These are phyloP conservation scores for Pangasianodon gigas DNA, from an alignment of 2,113 vertebrate genomes.

Conservation along the genomic window DNA sequence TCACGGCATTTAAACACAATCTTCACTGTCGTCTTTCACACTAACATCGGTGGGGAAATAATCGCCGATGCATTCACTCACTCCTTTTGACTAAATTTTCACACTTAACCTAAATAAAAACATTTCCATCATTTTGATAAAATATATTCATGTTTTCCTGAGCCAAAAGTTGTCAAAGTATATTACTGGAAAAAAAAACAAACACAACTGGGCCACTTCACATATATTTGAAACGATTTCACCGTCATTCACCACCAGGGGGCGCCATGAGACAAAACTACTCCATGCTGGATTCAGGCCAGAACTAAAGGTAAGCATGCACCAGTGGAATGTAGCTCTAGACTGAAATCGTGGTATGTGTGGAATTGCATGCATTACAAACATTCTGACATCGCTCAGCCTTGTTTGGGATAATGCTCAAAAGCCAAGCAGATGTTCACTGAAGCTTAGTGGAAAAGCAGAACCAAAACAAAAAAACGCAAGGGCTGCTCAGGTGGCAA, in stretches of 20 bases:
- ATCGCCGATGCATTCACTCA: no score
- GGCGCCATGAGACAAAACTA: constrained; percentile 2
- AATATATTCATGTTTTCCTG: no score
- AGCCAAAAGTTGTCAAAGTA: background rate
- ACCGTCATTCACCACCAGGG: constrained; percentile 30
- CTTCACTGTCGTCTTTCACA: no score
- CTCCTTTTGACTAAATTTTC: no score
- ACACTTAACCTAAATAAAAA: no score
- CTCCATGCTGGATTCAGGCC: background rate
- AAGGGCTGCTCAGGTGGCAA: background rate
- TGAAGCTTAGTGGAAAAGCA: background rate
- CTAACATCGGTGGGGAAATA: no score
- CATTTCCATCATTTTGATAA: no score
- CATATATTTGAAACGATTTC: background rate
- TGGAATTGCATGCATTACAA: background rate
- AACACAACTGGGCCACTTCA: background rate
- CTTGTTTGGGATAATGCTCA: background rate
- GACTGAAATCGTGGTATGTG: background rate
- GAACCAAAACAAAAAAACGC: background rate
- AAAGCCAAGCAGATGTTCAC: background rate
- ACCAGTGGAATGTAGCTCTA: background rate
- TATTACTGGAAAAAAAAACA: background rate
- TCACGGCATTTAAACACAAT: no score
- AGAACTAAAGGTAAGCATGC: background rate
- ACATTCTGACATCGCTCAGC: background rate